Evolutionary conservation across 2,113 vertebrate species (phyloP).

Genomic region (Nycticryphes semicollaris): DNA sequence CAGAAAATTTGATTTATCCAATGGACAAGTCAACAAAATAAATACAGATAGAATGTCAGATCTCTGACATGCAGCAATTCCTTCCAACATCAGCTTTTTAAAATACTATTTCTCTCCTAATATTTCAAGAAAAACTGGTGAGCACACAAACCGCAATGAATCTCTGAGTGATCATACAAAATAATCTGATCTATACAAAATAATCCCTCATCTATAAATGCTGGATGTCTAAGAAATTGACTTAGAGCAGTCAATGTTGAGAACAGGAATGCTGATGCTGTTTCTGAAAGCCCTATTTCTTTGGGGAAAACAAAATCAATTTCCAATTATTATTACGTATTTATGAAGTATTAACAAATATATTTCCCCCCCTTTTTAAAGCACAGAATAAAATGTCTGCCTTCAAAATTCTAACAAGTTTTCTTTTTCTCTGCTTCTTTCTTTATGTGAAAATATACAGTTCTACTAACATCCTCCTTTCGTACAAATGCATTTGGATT

Average conservation of each 20-base stretch:
- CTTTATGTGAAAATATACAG: background rate
- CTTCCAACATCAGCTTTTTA: background rate
- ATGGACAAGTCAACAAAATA: background rate
- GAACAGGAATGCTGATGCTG: background rate
- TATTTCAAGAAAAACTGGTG: background rate
- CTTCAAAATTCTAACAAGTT: background rate
- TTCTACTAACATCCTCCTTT: background rate
- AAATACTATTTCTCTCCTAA: background rate
- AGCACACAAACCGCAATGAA: background rate
- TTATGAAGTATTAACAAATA: background rate
- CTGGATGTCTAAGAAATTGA: background rate
- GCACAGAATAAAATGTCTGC: background rate
- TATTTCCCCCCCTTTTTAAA: background rate
- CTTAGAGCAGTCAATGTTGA: background rate
- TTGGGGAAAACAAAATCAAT: fast-evolving
- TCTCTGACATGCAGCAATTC: background rate
- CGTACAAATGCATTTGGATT: background rate
- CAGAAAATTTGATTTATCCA: background rate
- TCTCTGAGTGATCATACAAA: background rate
- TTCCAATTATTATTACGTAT: background rate
- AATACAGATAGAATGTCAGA: background rate
- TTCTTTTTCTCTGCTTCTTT: background rate
- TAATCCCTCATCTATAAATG: background rate
- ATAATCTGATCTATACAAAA: background rate
- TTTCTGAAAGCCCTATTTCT: background rate